Evolutionary conservation across 2,797 vertebrate genomes (phyloP).

Genomic region (Odontamblyopus lacepedii): DNA sequence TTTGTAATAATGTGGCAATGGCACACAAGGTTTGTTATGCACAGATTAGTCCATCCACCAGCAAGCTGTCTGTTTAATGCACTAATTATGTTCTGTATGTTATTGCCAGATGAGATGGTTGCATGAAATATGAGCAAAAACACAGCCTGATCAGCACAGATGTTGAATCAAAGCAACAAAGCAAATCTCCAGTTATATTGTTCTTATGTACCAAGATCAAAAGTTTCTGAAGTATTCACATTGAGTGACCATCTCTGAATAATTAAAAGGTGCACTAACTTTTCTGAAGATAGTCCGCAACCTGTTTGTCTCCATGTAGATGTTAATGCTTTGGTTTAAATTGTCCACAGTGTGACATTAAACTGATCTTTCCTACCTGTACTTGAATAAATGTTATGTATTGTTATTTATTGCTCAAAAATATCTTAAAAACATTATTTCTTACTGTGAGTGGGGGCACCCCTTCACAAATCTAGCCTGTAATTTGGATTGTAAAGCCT

Average conservation of each 20-base stretch:
- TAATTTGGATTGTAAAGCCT: neutral
- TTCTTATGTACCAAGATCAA: neutral
- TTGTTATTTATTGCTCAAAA: too few species aligned
- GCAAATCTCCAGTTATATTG: neutral
- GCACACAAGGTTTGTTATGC: neutral
- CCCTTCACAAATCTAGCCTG: too few species aligned
- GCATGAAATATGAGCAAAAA: neutral
- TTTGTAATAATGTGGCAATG: neutral
- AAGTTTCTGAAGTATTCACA: neutral
- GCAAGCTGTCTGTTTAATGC: neutral
- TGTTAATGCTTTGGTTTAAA: too few species aligned
- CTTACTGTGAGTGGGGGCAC: too few species aligned
- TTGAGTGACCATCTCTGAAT: neutral
- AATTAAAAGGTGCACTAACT: too few species aligned
- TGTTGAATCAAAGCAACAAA: neutral
- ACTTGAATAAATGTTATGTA: too few species aligned
- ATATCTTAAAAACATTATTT: too few species aligned
- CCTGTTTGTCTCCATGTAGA: too few species aligned
- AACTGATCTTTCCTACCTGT: too few species aligned
- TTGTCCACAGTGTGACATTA: too few species aligned
- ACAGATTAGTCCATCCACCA: neutral
- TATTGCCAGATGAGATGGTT: neutral
- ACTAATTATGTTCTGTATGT: neutral
- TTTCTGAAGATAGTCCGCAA: too few species aligned
- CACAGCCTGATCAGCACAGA: neutral